These are phyloP conservation scores for Toxotes jaculatrix DNA, from an alignment of 2,113 vertebrate species.

Conservation along the genomic window DNA sequence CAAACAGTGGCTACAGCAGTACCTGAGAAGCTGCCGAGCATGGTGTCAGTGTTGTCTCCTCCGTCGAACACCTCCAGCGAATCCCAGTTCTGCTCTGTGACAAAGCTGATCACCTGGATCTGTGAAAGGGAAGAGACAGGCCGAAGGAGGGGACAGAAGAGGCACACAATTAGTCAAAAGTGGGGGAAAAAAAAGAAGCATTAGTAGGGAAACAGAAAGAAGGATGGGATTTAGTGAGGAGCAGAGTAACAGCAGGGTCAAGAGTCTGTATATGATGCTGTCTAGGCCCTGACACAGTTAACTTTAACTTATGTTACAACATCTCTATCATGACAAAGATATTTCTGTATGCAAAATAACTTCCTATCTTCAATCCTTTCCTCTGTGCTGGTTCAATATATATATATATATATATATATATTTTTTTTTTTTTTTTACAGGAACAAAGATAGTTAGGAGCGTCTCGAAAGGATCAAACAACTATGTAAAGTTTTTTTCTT, in stretches of 20 bases:
- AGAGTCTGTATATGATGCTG: background rate
- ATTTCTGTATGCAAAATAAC: too few relatives aligned
- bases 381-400: background rate
- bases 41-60: constrained; percentile 95
- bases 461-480: background rate
- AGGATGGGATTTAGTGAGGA: background rate
- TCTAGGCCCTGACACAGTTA: background rate
- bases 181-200: constrained; percentile 2
- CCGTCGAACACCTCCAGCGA: constrained; percentile 98
- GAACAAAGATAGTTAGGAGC: background rate
- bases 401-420: too few relatives aligned
- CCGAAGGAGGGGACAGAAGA: constrained; percentile 4
- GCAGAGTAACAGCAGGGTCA: background rate
- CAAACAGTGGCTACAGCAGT: constrained; percentile 15
- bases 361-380: background rate
- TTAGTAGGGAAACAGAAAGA: background rate
- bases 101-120: constrained; percentile 99
- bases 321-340: background rate
- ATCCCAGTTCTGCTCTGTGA: constrained; percentile 99
- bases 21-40: constrained; percentile 99
- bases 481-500: background rate
- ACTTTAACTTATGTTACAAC: constrained; percentile 4
- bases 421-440: too few relatives aligned
- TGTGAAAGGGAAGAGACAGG: constrained; percentile 67
- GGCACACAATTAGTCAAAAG: constrained; percentile 29